A percentile compares a stretch with the other conserved stretches of the same genome.
These are phyloP conservation scores for Streptopelia turtur DNA, from an alignment of 2,797 vertebrate species.

Conservation along the genomic window DNA sequence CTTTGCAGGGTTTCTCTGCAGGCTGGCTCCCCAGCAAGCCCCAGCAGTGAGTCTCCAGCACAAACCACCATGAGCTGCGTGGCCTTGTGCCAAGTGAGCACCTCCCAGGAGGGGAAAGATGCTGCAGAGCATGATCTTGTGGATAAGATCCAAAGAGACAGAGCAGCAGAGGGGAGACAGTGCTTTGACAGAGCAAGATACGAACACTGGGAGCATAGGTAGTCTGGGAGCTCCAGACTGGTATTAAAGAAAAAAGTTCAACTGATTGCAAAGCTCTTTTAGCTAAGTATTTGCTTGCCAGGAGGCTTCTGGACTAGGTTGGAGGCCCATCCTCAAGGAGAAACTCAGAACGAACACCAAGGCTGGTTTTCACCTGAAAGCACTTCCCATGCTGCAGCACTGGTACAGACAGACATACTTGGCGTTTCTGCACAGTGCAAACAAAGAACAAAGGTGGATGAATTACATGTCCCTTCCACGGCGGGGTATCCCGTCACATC, in stretches of 20 bases:
- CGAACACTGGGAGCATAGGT: rapidly evolving
- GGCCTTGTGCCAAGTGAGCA: background rate
- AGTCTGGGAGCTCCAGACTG: background rate
- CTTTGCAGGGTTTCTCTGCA: background rate
- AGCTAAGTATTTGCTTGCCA: background rate
- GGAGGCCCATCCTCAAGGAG: background rate
- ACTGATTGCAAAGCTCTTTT: background rate
- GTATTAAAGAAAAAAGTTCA: background rate
- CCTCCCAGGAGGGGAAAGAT: background rate
- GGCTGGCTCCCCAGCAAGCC: background rate
- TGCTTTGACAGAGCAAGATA: background rate
- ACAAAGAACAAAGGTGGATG: rapidly evolving
- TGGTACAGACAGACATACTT: background rate
- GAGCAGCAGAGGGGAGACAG: background rate
- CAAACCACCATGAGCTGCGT: background rate
- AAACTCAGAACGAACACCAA: background rate
- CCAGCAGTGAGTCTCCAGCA: background rate
- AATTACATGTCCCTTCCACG: background rate
- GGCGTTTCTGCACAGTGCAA: background rate
- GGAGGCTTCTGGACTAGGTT: background rate
- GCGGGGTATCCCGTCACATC: background rate
- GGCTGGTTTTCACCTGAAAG: background rate
- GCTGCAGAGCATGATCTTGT: background rate
- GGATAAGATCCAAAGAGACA: background rate
- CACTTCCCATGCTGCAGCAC: background rate